A percentile compares a stretch with the other conserved stretches of the same genome.
Evolutionary conservation across 2,113 vertebrate genomes (phyloP).

Genomic region (Shinisaurus crocodilurus): DNA sequence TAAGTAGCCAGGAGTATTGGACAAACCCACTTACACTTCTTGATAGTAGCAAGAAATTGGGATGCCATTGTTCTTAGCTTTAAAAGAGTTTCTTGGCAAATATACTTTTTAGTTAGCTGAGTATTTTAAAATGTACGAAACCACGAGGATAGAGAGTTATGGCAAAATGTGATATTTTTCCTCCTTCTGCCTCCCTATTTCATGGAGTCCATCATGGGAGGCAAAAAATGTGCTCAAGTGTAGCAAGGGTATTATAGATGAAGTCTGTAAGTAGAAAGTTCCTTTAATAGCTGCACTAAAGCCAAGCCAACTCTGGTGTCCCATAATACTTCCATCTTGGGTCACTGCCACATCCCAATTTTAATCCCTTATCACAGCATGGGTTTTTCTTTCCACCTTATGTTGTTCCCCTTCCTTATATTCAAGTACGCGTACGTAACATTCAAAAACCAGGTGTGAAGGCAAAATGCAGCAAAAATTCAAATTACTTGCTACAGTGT

Average conservation of each 20-base stretch:
- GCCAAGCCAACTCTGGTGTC: rapidly evolving
- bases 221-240: conserved; percentile 22
- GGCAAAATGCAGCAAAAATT: neutral
- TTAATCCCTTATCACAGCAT: neutral
- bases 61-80: neutral
- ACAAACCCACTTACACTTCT: neutral
- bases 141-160: neutral
- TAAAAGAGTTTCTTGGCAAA: neutral
- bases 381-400: neutral
- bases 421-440: neutral
- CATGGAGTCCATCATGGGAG: conserved; percentile 4
- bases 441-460: neutral
- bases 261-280: conserved; percentile 17
- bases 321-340: neutral
- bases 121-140: neutral
- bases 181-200: neutral
- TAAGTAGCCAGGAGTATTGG: neutral
- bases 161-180: conserved; percentile 8
- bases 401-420: neutral
- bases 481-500: neutral
- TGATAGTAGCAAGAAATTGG: neutral
- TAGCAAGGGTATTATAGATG: neutral
- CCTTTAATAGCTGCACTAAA: conserved; percentile 1
- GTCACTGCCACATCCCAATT: neutral
- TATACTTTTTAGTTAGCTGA: neutral